These are phyloP conservation scores for Pangasius larnaudii DNA, from an alignment of 2,797 vertebrate genomes.

Conservation along the genomic window DNA sequence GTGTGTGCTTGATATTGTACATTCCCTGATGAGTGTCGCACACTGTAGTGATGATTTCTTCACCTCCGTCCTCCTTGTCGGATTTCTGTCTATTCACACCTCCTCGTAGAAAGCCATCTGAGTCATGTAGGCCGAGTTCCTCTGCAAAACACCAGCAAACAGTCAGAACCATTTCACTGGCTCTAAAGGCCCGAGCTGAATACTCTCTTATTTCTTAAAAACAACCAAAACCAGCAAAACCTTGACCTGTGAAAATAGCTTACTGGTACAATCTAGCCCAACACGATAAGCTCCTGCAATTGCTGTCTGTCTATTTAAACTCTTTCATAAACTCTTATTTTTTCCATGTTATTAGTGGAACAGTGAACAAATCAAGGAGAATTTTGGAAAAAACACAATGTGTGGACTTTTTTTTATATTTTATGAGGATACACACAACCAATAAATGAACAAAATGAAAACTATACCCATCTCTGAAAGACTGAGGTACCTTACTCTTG, in stretches of 20 bases:
- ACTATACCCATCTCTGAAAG: background rate
- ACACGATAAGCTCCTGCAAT: background rate
- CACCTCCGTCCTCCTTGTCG: conserved; percentile 38
- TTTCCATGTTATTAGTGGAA: too few species aligned
- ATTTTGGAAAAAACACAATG: too few species aligned
- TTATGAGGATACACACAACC: background rate
- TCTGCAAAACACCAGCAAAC: conserved; percentile 65
- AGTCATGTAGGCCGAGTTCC: conserved; percentile 82
- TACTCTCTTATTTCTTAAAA: background rate
- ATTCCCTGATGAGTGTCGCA: conserved; percentile 44
- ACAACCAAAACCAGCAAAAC: background rate
- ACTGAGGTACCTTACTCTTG: background rate
- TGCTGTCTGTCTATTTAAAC: background rate
- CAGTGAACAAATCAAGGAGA: too few species aligned
- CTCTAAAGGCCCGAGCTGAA: background rate
- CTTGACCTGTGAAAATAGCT: background rate
- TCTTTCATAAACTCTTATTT: too few species aligned
- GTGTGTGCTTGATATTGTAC: conserved; percentile 27
- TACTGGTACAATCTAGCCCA: background rate
- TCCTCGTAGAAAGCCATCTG: conserved; percentile 84
- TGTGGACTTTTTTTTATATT: too few species aligned
- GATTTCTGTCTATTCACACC: conserved; percentile 69
- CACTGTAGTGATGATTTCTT: conserved; percentile 36
- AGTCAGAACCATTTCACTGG: conserved; percentile 16
- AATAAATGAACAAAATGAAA: background rate